Percentiles rank a stretch among this genome's conserved stretches.
phyloP scores from a whole-genome alignment of 2,888 invertebrate species.

The Eustalomyia histrio region DNA sequence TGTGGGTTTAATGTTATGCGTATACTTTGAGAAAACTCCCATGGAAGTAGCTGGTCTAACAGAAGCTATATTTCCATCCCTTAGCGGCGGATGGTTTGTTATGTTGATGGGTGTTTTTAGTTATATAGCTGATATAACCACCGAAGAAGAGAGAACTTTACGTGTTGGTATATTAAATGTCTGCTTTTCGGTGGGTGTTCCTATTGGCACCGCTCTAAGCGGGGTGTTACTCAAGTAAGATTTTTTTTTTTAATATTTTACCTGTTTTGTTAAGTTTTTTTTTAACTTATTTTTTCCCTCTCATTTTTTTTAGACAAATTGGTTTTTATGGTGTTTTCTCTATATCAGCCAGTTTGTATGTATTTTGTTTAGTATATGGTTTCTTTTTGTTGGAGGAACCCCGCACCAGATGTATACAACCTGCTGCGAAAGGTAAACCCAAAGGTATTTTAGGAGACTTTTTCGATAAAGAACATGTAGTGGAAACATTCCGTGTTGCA shows the following conservation, averaged over 20 bases:
- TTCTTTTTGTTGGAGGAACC: conserved; percentile 86
- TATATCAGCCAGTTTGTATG: conserved; percentile 86
- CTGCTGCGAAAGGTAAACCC: conserved; percentile 68
- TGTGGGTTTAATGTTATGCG: conserved; percentile 88
- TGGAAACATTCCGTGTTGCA: conserved; percentile 88
- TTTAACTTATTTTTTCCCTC: neutral
- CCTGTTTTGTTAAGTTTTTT: neutral
- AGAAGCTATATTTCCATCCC: conserved; percentile 89
- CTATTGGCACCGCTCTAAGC: conserved; percentile 92
- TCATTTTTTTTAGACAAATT: conserved; percentile 80
- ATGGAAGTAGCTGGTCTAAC: conserved; percentile 90
- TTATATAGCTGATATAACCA: conserved; percentile 92
- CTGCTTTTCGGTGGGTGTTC: conserved; percentile 92
- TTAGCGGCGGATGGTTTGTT: conserved; percentile 91
- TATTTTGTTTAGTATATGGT: conserved; percentile 88
- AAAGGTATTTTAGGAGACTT: conserved; percentile 81
- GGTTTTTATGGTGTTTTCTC: conserved; percentile 91
- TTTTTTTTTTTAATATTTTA: neutral
- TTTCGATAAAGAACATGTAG: conserved; percentile 88
- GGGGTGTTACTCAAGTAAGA: conserved; percentile 85
- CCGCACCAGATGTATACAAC: conserved; percentile 71
- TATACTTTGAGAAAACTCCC: conserved; percentile 88
- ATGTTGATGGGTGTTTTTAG: conserved; percentile 95
- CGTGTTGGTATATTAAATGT: conserved; percentile 93
- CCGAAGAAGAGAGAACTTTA: conserved; percentile 89